A percentile compares a stretch with the other conserved stretches of the same genome.
phyloP scores from a whole-genome alignment of 2,113 vertebrate species.

The Chelonoidis abingdonii region DNA sequence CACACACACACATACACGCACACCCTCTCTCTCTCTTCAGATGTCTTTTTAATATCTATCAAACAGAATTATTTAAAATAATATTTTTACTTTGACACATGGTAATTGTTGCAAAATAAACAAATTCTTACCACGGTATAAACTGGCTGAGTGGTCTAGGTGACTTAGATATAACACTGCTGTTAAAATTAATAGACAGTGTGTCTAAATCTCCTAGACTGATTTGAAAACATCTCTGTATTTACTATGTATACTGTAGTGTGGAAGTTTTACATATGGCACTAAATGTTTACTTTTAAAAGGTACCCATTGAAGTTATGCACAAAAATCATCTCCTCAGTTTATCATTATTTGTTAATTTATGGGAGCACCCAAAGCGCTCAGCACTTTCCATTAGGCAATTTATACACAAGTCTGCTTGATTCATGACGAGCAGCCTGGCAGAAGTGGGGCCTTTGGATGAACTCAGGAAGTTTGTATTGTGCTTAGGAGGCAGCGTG shows the following conservation, averaged over 20 bases:
- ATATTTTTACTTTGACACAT: no score
- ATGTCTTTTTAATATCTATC: no score
- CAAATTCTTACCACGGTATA: no score
- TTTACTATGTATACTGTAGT: background rate
- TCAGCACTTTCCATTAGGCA: background rate
- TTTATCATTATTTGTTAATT: background rate
- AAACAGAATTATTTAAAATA: no score
- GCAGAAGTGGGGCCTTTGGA: background rate
- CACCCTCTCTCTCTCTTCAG: no score
- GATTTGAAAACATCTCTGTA: background rate
- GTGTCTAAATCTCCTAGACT: background rate
- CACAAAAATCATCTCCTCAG: background rate
- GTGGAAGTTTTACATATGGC: background rate
- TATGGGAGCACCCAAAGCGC: background rate
- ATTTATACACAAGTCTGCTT: background rate
- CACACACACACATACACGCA: no score
- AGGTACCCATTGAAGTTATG: background rate
- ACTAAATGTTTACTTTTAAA: background rate
- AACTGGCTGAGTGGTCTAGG: background rate
- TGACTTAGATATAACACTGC: background rate
- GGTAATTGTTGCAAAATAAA: no score
- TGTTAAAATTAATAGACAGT: background rate
- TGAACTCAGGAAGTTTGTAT: background rate
- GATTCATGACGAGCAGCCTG: background rate
- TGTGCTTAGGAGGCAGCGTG: background rate